These are phyloP conservation scores for Myotis pilosus DNA, from an alignment of 2,797 vertebrate genomes.

Conservation along the genomic window DNA sequence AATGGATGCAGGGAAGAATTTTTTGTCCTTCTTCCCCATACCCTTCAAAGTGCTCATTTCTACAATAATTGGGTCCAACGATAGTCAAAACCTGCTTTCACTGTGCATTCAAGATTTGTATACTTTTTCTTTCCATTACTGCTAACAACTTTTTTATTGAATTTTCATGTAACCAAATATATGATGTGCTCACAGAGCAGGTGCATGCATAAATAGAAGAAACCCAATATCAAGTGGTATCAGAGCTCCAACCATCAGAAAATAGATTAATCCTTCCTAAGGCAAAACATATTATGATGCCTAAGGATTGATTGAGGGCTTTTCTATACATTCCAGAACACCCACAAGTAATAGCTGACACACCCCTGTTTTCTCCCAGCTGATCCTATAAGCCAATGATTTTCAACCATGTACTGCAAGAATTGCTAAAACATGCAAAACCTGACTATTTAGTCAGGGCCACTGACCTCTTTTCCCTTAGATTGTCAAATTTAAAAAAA, in stretches of 20 bases:
- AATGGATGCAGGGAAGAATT: background rate
- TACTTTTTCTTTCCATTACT: background rate
- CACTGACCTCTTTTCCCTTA: too few relatives aligned
- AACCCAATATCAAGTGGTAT: background rate
- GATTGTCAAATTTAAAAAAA: background rate
- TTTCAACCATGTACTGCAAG: background rate
- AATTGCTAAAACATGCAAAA: too few relatives aligned
- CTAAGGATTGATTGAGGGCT: background rate
- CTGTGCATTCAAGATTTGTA: background rate
- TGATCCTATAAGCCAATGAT: background rate
- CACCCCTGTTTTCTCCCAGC: background rate
- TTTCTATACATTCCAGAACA: background rate
- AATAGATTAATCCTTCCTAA: background rate
- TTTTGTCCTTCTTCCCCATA: constrained; percentile 9
- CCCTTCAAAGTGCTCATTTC: background rate
- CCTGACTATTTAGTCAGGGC: too few relatives aligned
- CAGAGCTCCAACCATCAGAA: background rate
- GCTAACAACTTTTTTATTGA: background rate
- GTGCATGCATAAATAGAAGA: background rate
- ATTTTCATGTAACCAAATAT: background rate
- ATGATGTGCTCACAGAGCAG: background rate
- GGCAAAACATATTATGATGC: background rate
- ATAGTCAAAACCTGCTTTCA: background rate
- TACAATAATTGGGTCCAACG: background rate
- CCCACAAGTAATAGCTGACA: background rate